Evolutionary conservation across 2,797 vertebrate species (phyloP).

Genomic region (Dryobates pubescens): DNA sequence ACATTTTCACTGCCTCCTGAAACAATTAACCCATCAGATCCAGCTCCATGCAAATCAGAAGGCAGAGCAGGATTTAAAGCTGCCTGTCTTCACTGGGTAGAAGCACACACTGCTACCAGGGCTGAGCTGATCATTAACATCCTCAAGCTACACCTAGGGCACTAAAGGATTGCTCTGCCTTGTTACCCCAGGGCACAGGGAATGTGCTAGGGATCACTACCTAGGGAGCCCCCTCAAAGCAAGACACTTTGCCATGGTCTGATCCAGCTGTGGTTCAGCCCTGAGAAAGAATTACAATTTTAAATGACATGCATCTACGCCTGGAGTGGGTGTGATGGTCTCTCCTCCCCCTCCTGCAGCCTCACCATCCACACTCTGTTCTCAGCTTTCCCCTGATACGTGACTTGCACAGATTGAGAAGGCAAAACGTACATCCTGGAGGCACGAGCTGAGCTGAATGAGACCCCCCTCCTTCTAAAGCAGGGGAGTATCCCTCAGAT

Average conservation of each 20-base stretch:
- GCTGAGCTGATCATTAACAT: fast-evolving
- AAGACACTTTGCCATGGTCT: neutral
- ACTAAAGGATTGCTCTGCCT: neutral
- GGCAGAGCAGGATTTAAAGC: neutral
- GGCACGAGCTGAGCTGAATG: neutral
- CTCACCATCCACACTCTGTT: fast-evolving
- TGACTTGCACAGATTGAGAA: neutral
- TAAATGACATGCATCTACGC: fast-evolving
- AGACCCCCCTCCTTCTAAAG: fast-evolving
- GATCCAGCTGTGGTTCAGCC: neutral
- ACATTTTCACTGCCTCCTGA: neutral
- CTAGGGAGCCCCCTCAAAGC: fast-evolving
- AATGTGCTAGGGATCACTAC: fast-evolving
- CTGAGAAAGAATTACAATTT: fast-evolving
- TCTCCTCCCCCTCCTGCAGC: neutral
- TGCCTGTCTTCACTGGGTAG: neutral
- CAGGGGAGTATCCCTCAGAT: fast-evolving
- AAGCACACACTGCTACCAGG: fast-evolving
- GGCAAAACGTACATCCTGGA: neutral
- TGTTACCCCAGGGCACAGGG: fast-evolving
- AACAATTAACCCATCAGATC: neutral
- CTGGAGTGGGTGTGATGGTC: fast-evolving
- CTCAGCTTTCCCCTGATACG: neutral
- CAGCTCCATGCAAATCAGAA: neutral
- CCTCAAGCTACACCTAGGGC: neutral